Base-by-base conservation (phyloP, 2,797 vertebrate genomes). In the Rousettus madagascariensis region DNA sequence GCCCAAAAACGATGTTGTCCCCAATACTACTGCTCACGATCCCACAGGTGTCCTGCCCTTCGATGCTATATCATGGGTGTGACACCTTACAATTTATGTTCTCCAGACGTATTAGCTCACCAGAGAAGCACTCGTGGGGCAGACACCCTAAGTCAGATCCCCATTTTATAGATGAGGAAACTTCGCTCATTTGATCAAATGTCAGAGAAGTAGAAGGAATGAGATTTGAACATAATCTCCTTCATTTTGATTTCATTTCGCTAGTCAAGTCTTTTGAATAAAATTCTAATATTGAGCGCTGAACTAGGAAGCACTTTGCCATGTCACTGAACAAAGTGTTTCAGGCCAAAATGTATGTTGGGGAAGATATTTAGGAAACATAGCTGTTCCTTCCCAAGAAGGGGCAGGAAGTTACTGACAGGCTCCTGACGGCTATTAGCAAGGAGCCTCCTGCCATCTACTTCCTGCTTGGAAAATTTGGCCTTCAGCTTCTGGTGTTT, bases 401-500 rank as follows among this genome's bases (percentile, higher is more conserved):
- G 26, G 26, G 17, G 9, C 13, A 3, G 19, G 26, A 55, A 3
- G 0, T 28, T 36, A 46, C 43, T 43, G 33, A 15, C 38, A 19
- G 33, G 19, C 2, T 8, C 20, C 43, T 36, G 49, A 20, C 0
- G 2, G 9, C 49, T 46, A 7, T 15, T 3, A 19, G 20, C 41
- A 11, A 46, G n/a, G 8, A 2, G 12, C 22, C 15, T 30, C 24
- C 33, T 3, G 2, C 8, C 36, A 9, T 3, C 26, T 1, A 5
- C 12, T 43, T 8, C 22, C 13, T 0, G 1, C 19, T 61, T 28
- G 38, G 22, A 5, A 63, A 17, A 46, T 46, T 13, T 22, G 46
- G 19, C 33, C 55, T 59, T 46, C 43, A 26, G 13, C 30, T 17
- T 11, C 38, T 13, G 16, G n/a, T 17, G 5, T 15, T 55, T 26